Evolutionary conservation across 2,113 vertebrate genomes (phyloP), one percentile per base, ranked within the genome.

Genomic region (Montifringilla adamsi): DNA sequence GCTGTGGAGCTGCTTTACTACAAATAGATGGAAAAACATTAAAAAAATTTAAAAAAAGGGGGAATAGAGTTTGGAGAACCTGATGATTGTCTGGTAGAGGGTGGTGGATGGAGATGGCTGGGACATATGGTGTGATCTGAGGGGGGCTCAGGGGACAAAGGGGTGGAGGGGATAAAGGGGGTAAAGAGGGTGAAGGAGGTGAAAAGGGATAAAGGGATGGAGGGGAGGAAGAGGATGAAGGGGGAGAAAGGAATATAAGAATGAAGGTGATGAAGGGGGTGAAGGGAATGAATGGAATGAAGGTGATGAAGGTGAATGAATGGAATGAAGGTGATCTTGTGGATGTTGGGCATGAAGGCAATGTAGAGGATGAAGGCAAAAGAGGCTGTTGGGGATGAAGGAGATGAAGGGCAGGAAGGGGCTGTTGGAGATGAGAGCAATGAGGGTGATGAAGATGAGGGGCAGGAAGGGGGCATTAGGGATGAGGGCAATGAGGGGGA

Each of bases 51-150:
- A 37, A 37, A 7, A 28, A 15, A 27, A 16, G 5, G 15, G 6
- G 27, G 28, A 41, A 44, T 19, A 55, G 14, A 80, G 72, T 9
- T 35, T 81, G 50, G 44, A 60, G 35, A 86, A 86, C 6, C 41
- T 78, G 47, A 72, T 41, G 55, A 47, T 44, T 62, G 72, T 83
- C 52, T 76, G 63, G 35, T 28, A 33, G 33, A 43, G 26, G 63
- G 23, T 0, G 0, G 50, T n/a, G n/a, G 59, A 49, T 24, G 60
- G n/a, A 18, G 70, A 35, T 1, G 53, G 47, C n/a, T 6, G 47
- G 31, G 35, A 41, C 53, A 41, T 9, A 22, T 30, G 24, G 31
- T 33, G 6, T 4, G 56, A 44, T 33, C 39, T 17, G 52, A 43
- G 24, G 19, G 58, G 20, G 27, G 3, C 26, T 3, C 11, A 84